Evolutionary conservation across 2,113 vertebrate species (phyloP), one percentile per base, ranked within the genome.

Genomic region (Planiliza haematocheilus): DNA sequence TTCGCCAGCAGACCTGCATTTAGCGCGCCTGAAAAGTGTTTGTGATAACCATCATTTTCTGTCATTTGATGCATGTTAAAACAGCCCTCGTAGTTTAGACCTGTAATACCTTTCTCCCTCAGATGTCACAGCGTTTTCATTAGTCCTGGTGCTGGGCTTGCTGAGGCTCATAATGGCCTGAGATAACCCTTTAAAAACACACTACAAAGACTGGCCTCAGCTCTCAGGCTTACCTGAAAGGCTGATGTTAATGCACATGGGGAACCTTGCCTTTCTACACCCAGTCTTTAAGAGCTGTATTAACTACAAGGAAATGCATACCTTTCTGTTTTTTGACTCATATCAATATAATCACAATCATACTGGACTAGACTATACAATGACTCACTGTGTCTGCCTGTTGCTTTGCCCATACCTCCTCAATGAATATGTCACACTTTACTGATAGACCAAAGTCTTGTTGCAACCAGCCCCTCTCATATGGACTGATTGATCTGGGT

Each of bases 71-170:
- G 74, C 75, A 55, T 58, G 71, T 89, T 64, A 70, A 89, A 87
- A 87, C 88, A 88, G 51, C 71, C 79, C 70, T 75, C 4, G 62
- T 17, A 67, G 72, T 81, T 88, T 46, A 80, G 85, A 87, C 88
- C 83, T 88, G 58, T 85, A 90, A 85, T 87, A 62, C 79, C 58
- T 63, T 51, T 57, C 67, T 0, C 59, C 70, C 70, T 89, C 55
- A 81, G 83, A 88, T 84, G 85, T 89, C 79, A 24, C 86, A 82
- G 82, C 30, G 24, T 92, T 92, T 91, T 92, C 90, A 91, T 93
- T 93, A 90, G 73, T 38, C 45, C 62, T 57, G 79, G 65, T 48
- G 16, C 71, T 77, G 38, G 56, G 56, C 61, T 74, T 50, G 66
- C 82, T 77, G 57, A 42, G 70, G 48, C 62, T 84, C 63, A 83